phyloP scores from a whole-genome alignment of 2,888 invertebrate genomes.

The Globia sparganii region DNA sequence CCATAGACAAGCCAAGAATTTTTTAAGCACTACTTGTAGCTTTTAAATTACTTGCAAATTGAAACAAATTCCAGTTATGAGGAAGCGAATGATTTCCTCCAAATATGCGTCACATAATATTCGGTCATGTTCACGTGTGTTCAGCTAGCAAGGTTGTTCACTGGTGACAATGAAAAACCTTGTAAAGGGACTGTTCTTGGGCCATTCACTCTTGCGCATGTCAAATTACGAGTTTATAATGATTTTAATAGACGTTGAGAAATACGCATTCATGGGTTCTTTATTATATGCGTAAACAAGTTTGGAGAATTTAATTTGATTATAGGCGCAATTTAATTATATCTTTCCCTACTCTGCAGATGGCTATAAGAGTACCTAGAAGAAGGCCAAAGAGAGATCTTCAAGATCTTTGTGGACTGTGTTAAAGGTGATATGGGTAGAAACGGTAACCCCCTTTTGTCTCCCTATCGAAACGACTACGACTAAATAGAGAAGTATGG shows the following conservation, averaged over 20 bases:
- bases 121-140: slow-evolving; percentile 17
- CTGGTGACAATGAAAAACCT: slow-evolving; percentile 43
- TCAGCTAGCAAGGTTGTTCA: slow-evolving; percentile 1
- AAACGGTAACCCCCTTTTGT: no score
- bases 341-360: no score
- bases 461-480: no score
- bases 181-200: slow-evolving; percentile 54
- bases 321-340: neutral
- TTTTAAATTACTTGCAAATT: slow-evolving; percentile 27
- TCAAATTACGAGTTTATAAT: slow-evolving; percentile 27
- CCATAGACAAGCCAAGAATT: no score
- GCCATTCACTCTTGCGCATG: slow-evolving; percentile 52
- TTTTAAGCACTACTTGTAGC: no score
- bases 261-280: slow-evolving; percentile 11
- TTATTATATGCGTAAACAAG: neutral
- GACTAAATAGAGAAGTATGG: no score
- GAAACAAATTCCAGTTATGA: slow-evolving; percentile 17
- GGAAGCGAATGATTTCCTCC: slow-evolving; percentile 41
- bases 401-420: no score
- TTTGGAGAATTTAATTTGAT: neutral
- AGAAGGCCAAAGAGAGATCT: no score
- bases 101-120: slow-evolving; percentile 32
- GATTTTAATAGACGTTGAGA: slow-evolving; percentile 35
- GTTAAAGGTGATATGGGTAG: no score
- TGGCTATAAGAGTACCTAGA: no score